phyloP scores from a whole-genome alignment of 2,113 vertebrate genomes.

The Calonectris borealis region DNA sequence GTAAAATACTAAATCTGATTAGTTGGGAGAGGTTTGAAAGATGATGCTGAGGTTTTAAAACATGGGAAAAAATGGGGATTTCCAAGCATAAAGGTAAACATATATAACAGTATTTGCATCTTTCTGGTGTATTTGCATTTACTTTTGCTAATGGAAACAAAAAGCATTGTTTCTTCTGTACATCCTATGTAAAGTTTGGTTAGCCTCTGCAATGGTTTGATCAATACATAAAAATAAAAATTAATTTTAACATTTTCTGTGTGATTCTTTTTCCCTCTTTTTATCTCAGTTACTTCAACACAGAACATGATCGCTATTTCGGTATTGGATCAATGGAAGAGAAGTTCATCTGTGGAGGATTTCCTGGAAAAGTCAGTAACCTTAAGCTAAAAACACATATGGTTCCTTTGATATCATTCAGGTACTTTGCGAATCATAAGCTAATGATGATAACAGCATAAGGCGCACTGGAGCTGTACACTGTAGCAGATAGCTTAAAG shows the following conservation, averaged over 20 bases:
- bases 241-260: background rate
- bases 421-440: background rate
- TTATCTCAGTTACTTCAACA: constrained; percentile 41
- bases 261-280: background rate
- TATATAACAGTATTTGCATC: background rate
- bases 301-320: constrained; percentile 16
- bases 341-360: constrained; percentile 51
- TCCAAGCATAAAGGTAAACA: background rate
- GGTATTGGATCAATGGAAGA: constrained; percentile 64
- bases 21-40: background rate
- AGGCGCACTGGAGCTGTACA: background rate
- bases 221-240: background rate
- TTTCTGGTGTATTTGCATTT: background rate
- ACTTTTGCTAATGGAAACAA: background rate
- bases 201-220: background rate
- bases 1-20: background rate
- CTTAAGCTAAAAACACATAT: background rate
- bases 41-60: background rate
- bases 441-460: background rate
- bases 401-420: background rate
- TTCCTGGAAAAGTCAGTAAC: constrained; percentile 76
- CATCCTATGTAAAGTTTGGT: background rate
- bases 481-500: background rate
- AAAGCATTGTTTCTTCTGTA: background rate
- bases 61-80: background rate